Evolutionary conservation across 2,797 vertebrate species (phyloP).

Genomic region (Bucorvus abyssinicus): DNA sequence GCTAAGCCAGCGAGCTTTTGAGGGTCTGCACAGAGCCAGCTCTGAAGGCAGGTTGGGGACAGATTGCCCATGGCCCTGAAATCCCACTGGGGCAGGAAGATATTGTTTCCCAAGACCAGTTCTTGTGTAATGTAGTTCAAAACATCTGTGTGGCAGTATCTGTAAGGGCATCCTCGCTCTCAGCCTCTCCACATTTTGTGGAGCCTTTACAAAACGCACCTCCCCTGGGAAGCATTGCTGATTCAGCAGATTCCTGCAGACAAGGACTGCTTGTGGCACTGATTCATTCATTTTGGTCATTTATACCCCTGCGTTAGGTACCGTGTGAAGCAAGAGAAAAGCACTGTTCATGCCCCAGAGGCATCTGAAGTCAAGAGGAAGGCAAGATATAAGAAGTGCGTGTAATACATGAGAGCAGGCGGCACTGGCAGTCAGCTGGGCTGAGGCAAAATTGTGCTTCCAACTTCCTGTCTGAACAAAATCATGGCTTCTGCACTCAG

Average conservation of each 20-base stretch:
- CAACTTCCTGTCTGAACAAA: not conserved
- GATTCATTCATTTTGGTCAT: conserved; percentile 43
- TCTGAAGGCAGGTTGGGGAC: not conserved
- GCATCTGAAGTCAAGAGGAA: not conserved
- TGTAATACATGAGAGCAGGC: not conserved
- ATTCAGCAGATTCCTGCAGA: conserved; percentile 61
- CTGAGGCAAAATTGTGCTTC: not conserved
- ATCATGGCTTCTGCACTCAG: fast-evolving
- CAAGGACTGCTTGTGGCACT: conserved; percentile 45
- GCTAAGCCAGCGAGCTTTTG: not conserved
- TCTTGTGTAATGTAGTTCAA: not conserved
- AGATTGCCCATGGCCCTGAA: not conserved
- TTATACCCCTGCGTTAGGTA: not conserved
- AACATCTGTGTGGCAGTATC: not conserved
- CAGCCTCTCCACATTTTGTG: not conserved
- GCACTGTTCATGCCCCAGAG: not conserved
- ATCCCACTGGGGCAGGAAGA: not conserved
- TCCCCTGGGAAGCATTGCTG: conserved; percentile 56
- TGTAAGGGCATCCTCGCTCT: not conserved
- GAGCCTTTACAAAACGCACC: not conserved
- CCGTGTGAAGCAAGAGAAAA: conserved; percentile 48
- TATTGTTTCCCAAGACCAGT: not conserved
- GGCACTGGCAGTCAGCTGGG: not conserved
- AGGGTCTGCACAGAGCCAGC: not conserved
- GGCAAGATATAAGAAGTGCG: not conserved